Conservation (phyloP, 2,888 invertebrate genomes). For the Eupelmus urozonus region DNA sequence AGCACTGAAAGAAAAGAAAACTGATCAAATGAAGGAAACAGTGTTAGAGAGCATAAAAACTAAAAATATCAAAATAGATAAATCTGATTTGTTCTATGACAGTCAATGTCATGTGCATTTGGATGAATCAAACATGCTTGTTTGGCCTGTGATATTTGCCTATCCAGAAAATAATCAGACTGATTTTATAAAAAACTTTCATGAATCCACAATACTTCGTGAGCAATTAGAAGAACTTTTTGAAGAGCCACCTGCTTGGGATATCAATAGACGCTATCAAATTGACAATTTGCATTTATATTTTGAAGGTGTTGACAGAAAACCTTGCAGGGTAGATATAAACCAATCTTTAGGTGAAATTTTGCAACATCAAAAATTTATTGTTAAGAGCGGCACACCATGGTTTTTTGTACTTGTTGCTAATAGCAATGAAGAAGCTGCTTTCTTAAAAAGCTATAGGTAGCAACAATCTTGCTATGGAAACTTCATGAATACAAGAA, state of each 20-base stretch:
- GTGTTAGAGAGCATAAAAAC: conserved; percentile 77
- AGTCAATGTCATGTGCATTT: conserved; percentile 83
- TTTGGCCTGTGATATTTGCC: conserved; percentile 93
- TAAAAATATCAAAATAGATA: conserved; percentile 78
- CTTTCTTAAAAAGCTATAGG: conserved; percentile 75
- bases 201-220: conserved; percentile 83
- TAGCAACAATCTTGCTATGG: too few relatives aligned
- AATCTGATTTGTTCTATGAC: conserved; percentile 83
- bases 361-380: conserved; percentile 80
- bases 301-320: conserved; percentile 84
- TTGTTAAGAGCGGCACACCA: conserved; percentile 83
- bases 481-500: too few relatives aligned
- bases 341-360: conserved; percentile 81
- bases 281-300: conserved; percentile 83
- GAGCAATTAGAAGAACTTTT: conserved; percentile 84
- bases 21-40: conserved; percentile 75
- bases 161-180: conserved; percentile 93
- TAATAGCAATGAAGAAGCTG: conserved; percentile 80
- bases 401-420: conserved; percentile 82
- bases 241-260: conserved; percentile 85
- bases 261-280: conserved; percentile 82
- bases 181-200: conserved; percentile 91
- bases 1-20: conserved; percentile 77
- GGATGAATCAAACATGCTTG: conserved; percentile 80
- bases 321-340: conserved; percentile 80